Conservation (phyloP, 2,797 vertebrate genomes). For the Natrix natrix region DNA sequence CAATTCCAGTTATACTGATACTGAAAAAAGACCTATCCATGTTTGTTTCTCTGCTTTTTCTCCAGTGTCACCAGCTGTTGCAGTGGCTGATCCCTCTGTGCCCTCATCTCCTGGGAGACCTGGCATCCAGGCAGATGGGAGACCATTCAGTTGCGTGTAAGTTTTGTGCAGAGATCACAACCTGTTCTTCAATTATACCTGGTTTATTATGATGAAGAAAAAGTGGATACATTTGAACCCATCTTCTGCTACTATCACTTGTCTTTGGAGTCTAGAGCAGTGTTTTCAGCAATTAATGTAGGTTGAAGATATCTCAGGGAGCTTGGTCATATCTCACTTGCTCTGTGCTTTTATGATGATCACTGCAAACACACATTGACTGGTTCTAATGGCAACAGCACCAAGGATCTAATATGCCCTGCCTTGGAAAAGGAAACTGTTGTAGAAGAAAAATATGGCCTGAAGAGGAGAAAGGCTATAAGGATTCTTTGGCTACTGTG, state of each 20-base stretch:
- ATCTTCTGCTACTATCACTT: too few relatives aligned
- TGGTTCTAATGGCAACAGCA: neutral
- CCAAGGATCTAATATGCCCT: neutral
- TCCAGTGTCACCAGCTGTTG: constrained; percentile 50
- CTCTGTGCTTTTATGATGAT: neutral
- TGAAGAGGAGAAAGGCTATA: neutral
- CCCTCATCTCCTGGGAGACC: constrained; percentile 70
- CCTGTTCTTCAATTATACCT: neutral
- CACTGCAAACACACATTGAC: neutral
- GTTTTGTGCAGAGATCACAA: constrained; percentile 26
- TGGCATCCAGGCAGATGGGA: constrained; percentile 62
- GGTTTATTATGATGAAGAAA: neutral
- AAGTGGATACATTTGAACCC: neutral
- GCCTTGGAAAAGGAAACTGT: neutral
- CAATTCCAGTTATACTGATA: neutral
- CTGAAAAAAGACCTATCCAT: neutral
- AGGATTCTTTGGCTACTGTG: neutral
- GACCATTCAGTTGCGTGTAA: constrained; percentile 64
- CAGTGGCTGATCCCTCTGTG: constrained; percentile 63
- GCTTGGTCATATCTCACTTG: neutral
- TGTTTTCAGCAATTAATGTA: neutral
- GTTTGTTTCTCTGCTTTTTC: neutral
- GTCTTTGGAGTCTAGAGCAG: neutral
- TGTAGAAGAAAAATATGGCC: neutral
- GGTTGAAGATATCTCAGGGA: neutral